phyloP scores from a whole-genome alignment of 2,888 invertebrate species.

The Spialia ferax region DNA sequence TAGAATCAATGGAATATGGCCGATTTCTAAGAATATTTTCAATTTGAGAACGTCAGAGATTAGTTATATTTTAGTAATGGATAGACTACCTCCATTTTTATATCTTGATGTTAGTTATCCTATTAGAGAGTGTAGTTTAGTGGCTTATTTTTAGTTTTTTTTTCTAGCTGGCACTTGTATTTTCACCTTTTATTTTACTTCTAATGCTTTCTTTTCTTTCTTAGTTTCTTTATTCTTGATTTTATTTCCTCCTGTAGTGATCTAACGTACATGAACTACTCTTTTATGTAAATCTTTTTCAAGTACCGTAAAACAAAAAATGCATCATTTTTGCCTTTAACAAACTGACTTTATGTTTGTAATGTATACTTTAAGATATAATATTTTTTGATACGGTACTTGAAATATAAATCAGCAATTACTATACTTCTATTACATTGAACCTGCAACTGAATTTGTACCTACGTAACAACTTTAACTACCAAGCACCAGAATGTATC shows the following conservation, averaged over 20 bases:
- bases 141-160: slow-evolving; percentile 73
- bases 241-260: slow-evolving; percentile 73
- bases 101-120: slow-evolving; percentile 77
- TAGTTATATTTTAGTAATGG: neutral
- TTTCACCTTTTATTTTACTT: slow-evolving; percentile 74
- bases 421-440: slow-evolving; percentile 7
- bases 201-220: slow-evolving; percentile 68
- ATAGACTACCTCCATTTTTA: slow-evolving; percentile 11
- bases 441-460: slow-evolving; percentile 34
- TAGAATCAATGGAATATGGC: neutral
- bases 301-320: slow-evolving; percentile 14
- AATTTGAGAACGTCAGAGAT: neutral
- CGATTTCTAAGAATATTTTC: slow-evolving; percentile 1
- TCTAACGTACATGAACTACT: slow-evolving; percentile 49
- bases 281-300: slow-evolving; percentile 26
- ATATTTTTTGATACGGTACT: slow-evolving; percentile 10
- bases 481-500: slow-evolving; percentile 27
- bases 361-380: neutral
- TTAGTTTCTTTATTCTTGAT: slow-evolving; percentile 57
- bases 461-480: slow-evolving; percentile 2
- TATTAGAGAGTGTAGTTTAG: slow-evolving; percentile 73
- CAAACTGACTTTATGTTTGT: neutral
- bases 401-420: slow-evolving; percentile 13
- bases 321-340: neutral
- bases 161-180: slow-evolving; percentile 84